Percentiles rank a stretch among this genome's conserved stretches.
Evolutionary conservation across 2,113 vertebrate species (phyloP).

Genomic region (Marcusenius ussheri): DNA sequence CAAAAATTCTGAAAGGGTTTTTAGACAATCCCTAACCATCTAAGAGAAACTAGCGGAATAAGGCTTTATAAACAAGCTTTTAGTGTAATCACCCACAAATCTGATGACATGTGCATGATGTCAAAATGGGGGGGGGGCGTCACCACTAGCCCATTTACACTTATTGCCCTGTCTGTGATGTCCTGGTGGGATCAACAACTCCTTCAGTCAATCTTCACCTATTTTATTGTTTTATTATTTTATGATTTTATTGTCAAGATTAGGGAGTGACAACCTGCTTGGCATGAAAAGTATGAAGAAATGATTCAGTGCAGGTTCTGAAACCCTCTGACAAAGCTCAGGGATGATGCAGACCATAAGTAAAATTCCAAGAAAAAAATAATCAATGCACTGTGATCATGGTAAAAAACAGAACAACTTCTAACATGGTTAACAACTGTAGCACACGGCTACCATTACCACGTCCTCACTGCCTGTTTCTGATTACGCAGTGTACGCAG

Average conservation of each 20-base stretch:
- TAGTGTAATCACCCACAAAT: neutral
- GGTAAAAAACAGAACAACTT: neutral
- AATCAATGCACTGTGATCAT: neutral
- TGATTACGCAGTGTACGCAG: neutral
- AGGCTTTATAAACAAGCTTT: neutral
- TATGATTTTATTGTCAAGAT: neutral
- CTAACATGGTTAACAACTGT: neutral
- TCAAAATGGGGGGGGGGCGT: neutral
- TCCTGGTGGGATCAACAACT: neutral
- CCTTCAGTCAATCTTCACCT: neutral
- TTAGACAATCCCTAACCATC: neutral
- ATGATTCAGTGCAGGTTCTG: neutral
- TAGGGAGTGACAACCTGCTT: neutral
- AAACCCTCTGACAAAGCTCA: neutral
- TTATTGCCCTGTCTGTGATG: neutral
- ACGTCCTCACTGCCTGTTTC: neutral
- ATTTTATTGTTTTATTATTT: neutral
- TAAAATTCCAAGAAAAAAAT: neutral
- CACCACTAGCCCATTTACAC: neutral
- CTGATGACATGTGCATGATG: neutral
- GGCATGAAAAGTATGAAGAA: neutral
- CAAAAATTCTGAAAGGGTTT: neutral
- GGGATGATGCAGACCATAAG: neutral
- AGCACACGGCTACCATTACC: neutral
- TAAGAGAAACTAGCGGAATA: neutral